Conservation (phyloP, 92 coral and sea anemone species). For the Zoanthus sociatus region DNA sequence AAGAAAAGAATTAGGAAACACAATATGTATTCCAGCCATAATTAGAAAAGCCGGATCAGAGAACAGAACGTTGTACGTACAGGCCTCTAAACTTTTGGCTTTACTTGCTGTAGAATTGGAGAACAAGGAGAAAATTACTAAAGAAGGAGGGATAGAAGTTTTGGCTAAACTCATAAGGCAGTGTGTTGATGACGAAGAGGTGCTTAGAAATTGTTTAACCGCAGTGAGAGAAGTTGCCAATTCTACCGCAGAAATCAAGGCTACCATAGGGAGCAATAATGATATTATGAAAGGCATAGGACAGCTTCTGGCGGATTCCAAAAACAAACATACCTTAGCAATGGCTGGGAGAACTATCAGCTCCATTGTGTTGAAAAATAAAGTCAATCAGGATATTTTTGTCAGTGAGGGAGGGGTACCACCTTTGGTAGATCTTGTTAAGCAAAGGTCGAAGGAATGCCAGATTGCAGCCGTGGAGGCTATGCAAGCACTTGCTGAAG, state of each 20-base stretch:
- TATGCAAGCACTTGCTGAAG: slow-evolving; percentile 79
- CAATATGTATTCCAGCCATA: slow-evolving; percentile 73
- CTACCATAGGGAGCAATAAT: slow-evolving; percentile 79
- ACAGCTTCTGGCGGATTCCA: slow-evolving; percentile 72
- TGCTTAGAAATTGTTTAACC: slow-evolving; percentile 75
- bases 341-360: slow-evolving; percentile 87
- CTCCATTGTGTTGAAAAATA: slow-evolving; percentile 76
- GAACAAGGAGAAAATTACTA: slow-evolving; percentile 77
- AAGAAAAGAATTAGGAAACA: slow-evolving; percentile 60
- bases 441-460: slow-evolving; percentile 79
- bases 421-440: slow-evolving; percentile 80
- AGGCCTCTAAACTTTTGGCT: slow-evolving; percentile 80
- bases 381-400: slow-evolving; percentile 90
- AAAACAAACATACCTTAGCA: slow-evolving; percentile 88
- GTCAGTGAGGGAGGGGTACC: slow-evolving; percentile 91
- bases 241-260: slow-evolving; percentile 80
- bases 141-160: slow-evolving; percentile 85
- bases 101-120: slow-evolving; percentile 70
- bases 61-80: slow-evolving; percentile 73
- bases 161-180: slow-evolving; percentile 74
- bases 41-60: slow-evolving; percentile 70
- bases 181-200: slow-evolving; percentile 75
- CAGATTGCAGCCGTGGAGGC: slow-evolving; percentile 95
- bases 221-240: slow-evolving; percentile 77
- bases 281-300: slow-evolving; percentile 82